These are phyloP conservation scores for Apodemus speciosus DNA, from an alignment of 2,113 vertebrate species.

Conservation along the genomic window DNA sequence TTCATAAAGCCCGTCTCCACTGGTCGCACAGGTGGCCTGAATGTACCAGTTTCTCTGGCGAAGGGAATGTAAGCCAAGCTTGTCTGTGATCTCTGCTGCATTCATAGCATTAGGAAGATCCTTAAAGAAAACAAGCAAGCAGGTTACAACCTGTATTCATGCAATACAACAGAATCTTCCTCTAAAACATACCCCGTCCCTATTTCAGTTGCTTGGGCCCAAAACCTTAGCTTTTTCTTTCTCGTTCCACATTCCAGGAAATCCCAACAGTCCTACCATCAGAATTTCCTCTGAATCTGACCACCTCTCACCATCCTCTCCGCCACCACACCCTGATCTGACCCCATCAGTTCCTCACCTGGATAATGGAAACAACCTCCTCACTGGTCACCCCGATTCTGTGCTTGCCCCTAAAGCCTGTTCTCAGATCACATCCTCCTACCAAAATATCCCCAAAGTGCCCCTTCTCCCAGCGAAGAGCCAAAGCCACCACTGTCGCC, in stretches of 20 bases:
- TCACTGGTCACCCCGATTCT: background rate
- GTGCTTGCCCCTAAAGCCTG: background rate
- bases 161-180: background rate
- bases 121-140: conserved; percentile 72
- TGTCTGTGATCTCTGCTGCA: conserved; percentile 89
- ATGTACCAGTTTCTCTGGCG: conserved; percentile 88
- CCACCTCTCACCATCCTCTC: background rate
- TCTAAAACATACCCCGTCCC: background rate
- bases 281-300: background rate
- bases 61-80: conserved; percentile 86
- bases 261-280: background rate
- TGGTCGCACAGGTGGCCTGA: conserved; percentile 90
- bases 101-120: conserved; percentile 91
- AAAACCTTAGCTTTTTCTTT: background rate
- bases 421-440: background rate
- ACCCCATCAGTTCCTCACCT: background rate
- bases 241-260: background rate
- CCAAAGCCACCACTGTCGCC: background rate
- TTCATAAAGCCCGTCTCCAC: conserved; percentile 89
- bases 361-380: background rate
- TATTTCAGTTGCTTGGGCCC: background rate
- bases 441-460: background rate
- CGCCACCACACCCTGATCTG: too few relatives aligned
- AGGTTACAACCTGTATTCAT: background rate
- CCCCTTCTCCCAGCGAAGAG: background rate